Evolutionary conservation across 2,888 invertebrate genomes (phyloP), one percentile per base, ranked within the genome.

Genomic region (Ceramica pisi): DNA sequence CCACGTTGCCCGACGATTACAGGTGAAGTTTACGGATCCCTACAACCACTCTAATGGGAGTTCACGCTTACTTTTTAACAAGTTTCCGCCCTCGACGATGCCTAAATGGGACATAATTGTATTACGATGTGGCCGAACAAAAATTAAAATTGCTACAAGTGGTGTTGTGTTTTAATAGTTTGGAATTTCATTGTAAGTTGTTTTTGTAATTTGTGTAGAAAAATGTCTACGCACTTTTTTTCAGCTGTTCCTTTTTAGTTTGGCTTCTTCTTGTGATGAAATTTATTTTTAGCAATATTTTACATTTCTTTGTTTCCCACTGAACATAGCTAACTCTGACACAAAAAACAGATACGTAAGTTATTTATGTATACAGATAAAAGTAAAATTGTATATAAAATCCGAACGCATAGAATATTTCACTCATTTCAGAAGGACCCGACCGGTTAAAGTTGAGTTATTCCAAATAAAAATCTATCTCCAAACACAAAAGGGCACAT

Each of bases 41-140:
- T 82, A 86, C 85, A 85, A 80, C 78, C 84, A 82, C 88, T 79
- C 87, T 92, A 92, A 93, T 92, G 91, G 91, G 89, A 91, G 90
- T 92, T 95, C 88, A 85, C 91, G 88, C 91, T 89, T 90, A 93
- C 93, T 94, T 94, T 94, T 92, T 92, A 94, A 94, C 94, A 93
- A 94, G 91, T 94, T 93, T 88, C 91, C 89, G 81, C 75, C 84
- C 44, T 75, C 77, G 63, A 73, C 69, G 73, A 80, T 82, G 68
- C 76, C 84, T 83, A 81, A 86, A 87, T 86, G 82, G 85, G 78
- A 84, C 85, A 87, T 89, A 89, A 90, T 88, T 83, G 82, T 80
- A 84, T 87, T 86, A 85, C 82, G 75, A 81, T 81, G 82, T 84
- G 74, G 76, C 48, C 69, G 80, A 16, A 65, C 67, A 68, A 82